Base-by-base conservation (phyloP, 2,113 vertebrate genomes). In the Platichthys flesus region DNA sequence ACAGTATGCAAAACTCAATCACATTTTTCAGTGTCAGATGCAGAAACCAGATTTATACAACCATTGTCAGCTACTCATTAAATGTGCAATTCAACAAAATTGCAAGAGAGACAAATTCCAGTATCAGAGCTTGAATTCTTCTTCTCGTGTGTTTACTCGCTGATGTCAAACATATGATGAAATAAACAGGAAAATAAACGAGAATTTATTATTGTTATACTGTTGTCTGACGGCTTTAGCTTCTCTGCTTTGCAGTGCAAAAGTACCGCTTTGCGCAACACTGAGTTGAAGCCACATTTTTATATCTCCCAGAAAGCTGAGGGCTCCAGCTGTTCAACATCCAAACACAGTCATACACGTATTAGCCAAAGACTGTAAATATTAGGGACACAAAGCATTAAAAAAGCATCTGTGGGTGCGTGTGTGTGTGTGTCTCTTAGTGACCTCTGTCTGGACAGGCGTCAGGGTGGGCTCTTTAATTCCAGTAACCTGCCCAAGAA, bases 391-490 rank as follows among this genome's bases (percentile, higher is more conserved):
- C 16, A 28, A 60, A 60, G 12, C 57, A 18, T 8, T 31, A 60
- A 9, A 59, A 31, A 7, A 31, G 31, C 31, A 7, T 31, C 6
- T 31, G 31, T 42, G 21, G 52, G 45, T 59, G 18, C 20, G 54
- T 54, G 37, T 42, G 49, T 13, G 16, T 51, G 47, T 51, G 47
- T 21, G 54, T 74, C 79, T 49, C 68, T 81, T 60, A 72, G 65
- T 92, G 90, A 90, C 86, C 90, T 86, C 85, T 79, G 77, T 72
- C 67, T 67, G 57, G 58, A 59, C 78, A 76, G 78, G 68, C 63
- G 54, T 82, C 74, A 74, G 79, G 49, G 66, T 87, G 76, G 86
- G 81, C 88, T 96, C 83, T 85, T 95, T 94, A 95, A 93, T 92
- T 85, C 94, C 93, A 95, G 84, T 74, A 87, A 86, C 85, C 76